A percentile compares a stretch with the other conserved stretches of the same genome.
Conservation (phyloP, 2,888 invertebrate genomes). For the Frankliniella intonsa region DNA sequence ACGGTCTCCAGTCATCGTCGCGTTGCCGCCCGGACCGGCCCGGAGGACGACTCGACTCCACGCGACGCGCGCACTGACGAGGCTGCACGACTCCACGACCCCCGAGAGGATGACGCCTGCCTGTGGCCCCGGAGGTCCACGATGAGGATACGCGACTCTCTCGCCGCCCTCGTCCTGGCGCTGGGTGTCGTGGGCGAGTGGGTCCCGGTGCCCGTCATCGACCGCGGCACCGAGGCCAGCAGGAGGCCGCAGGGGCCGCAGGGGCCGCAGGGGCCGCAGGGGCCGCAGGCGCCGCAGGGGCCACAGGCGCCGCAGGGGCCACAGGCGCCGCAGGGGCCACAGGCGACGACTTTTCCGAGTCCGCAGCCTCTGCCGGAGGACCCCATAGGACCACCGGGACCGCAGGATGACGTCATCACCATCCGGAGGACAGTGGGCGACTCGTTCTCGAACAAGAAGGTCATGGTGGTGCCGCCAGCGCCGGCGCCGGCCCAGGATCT, state of each 20-base stretch:
- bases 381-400: neutral
- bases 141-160: neutral
- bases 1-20: neutral
- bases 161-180: neutral
- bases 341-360: neutral
- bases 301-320: neutral
- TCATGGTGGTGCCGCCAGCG: neutral
- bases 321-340: neutral
- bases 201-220: constrained; percentile 15
- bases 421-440: constrained; percentile 11
- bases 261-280: neutral
- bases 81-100: neutral
- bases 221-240: neutral
- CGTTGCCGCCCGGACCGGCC: neutral
- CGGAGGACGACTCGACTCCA: neutral
- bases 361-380: neutral
- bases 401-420: neutral
- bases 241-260: neutral
- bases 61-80: neutral
- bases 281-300: neutral
- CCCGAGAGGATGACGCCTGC: neutral
- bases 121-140: neutral
- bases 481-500: neutral
- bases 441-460: constrained; percentile 16
- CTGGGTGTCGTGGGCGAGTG: neutral